Conservation (phyloP, 2,113 vertebrate species). For the Notothenia coriiceps region DNA sequence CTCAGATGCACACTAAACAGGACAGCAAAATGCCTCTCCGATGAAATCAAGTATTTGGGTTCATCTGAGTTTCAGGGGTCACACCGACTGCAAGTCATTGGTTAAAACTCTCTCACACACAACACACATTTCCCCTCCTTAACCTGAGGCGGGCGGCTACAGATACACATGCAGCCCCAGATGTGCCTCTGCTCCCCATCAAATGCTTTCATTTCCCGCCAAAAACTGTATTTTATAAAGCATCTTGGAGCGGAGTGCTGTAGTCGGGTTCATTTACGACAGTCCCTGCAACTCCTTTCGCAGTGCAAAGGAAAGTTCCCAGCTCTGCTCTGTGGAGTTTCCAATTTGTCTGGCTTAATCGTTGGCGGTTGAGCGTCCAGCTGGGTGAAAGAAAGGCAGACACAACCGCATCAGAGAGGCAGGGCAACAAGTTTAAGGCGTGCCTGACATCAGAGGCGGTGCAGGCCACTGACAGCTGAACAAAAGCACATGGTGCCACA, state of each 20-base stretch:
- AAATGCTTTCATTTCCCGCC: constrained; percentile 28
- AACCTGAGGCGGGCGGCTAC: constrained; percentile 34
- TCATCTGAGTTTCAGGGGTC: constrained; percentile 38
- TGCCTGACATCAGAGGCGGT: constrained; percentile 69
- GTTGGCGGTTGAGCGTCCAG: constrained; percentile 49
- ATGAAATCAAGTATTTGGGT: constrained; percentile 12
- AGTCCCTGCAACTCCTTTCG: not conserved
- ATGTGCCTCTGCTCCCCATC: constrained; percentile 31
- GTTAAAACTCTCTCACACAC: constrained; percentile 29
- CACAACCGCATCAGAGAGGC: constrained; percentile 75
- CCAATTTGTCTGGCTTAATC: constrained; percentile 66
- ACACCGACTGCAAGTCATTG: not conserved
- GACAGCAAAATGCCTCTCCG: not conserved
- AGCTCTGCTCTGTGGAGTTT: constrained; percentile 39
- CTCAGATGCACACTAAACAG: not conserved
- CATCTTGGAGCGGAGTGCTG: not conserved
- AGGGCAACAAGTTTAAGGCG: constrained; percentile 70
- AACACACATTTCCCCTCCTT: constrained; percentile 41
- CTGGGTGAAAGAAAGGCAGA: constrained; percentile 63
- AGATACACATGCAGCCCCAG: constrained; percentile 26
- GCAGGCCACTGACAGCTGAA: constrained; percentile 69
- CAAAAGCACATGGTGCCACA: constrained; percentile 81
- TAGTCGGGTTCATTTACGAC: not conserved
- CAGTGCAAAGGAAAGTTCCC: not conserved
- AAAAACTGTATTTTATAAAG: constrained; percentile 36